A percentile compares a stretch with the other conserved stretches of the same genome.
Evolutionary conservation across 2,888 invertebrate genomes (phyloP).

Genomic region (Cancer borealis): DNA sequence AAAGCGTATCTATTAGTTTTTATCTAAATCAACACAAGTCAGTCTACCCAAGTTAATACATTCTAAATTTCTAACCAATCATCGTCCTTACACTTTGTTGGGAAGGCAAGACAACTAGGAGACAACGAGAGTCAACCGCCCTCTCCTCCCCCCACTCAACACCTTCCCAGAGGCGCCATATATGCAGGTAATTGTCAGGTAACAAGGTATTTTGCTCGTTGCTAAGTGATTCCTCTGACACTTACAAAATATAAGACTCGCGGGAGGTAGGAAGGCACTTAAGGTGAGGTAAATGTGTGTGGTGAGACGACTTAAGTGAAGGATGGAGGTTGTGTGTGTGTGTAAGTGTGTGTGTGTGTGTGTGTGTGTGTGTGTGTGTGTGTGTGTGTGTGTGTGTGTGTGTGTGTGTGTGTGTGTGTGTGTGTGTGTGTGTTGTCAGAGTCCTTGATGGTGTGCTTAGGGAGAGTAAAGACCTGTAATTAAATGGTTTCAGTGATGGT

Average conservation of each 20-base stretch:
- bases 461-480: neutral
- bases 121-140: neutral
- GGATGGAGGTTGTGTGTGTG: neutral
- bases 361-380: no score
- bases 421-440: slow-evolving; percentile 20
- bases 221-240: slow-evolving; percentile 29
- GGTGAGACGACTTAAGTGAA: neutral
- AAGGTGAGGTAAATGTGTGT: neutral
- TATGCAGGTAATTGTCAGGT: slow-evolving; percentile 1
- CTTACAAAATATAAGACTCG: neutral
- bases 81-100: no score
- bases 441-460: neutral
- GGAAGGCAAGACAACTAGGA: no score
- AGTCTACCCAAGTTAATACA: no score
- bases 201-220: neutral
- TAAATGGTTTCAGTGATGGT: neutral
- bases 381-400: neutral
- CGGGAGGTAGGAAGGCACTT: neutral
- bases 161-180: neutral
- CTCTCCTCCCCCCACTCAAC: neutral
- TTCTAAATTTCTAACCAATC: no score
- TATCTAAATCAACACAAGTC: no score
- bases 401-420: neutral
- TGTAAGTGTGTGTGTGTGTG: neutral
- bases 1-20: no score